These are phyloP conservation scores for Lepisosteus osseus DNA, from an alignment of 2,113 vertebrate species.

Conservation along the genomic window DNA sequence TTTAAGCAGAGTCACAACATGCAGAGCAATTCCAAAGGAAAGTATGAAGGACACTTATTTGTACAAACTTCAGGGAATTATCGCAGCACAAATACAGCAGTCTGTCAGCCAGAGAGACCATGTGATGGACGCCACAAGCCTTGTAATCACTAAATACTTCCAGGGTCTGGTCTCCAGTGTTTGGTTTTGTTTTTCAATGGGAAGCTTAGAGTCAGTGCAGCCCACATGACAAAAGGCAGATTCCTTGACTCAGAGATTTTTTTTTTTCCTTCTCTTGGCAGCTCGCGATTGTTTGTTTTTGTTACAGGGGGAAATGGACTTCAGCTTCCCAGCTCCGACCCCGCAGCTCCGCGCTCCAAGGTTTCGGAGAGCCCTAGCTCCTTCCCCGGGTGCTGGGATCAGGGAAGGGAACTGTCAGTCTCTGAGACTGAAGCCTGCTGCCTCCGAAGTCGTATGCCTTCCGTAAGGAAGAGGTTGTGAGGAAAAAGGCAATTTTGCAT, in stretches of 20 bases:
- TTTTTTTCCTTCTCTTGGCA: not conserved
- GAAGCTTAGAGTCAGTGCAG: not conserved
- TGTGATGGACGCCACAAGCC: conserved; percentile 41
- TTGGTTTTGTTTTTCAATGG: conserved; percentile 2
- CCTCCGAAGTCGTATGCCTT: not conserved
- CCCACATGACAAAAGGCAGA: conserved; percentile 44
- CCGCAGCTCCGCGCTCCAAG: conserved; percentile 18
- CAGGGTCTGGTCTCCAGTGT: conserved; percentile 36
- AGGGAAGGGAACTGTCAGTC: too few relatives aligned
- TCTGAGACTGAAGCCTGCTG: conserved; percentile 24
- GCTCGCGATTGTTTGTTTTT: conserved; percentile 61
- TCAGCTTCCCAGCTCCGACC: conserved; percentile 49
- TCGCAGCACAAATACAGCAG: conserved; percentile 28
- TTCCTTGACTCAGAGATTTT: conserved; percentile 43
- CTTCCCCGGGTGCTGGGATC: conserved; percentile 10
- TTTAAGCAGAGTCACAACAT: conserved; percentile 66
- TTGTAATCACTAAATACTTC: conserved; percentile 55
- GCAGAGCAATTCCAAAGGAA: conserved; percentile 38
- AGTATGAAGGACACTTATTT: conserved; percentile 55
- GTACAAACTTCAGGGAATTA: conserved; percentile 42
- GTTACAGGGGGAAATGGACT: conserved; percentile 40
- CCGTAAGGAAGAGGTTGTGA: too few relatives aligned
- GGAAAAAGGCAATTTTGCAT: conserved; percentile 58
- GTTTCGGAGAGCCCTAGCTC: conserved; percentile 34
- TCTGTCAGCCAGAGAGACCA: conserved; percentile 18